A percentile compares a stretch with the other conserved stretches of the same genome.
Evolutionary conservation across 2,888 invertebrate species (phyloP).

Genomic region (Parnassius smintheus): DNA sequence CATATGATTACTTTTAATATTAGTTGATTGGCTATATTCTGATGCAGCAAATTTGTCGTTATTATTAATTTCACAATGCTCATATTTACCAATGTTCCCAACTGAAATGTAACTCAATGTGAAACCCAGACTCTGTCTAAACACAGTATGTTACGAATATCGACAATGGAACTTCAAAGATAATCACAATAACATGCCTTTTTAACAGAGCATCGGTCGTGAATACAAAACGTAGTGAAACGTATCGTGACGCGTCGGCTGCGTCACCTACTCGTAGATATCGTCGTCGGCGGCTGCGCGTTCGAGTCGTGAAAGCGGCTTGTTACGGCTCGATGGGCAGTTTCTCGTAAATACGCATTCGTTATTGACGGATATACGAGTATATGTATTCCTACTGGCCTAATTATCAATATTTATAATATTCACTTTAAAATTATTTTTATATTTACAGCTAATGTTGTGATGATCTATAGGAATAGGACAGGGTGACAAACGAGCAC

Average conservation of each 20-base stretch:
- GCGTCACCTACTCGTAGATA: slow-evolving; percentile 52
- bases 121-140: too few species aligned
- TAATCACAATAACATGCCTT: slow-evolving; percentile 12
- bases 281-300: slow-evolving; percentile 34
- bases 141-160: not conserved
- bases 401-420: not conserved
- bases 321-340: slow-evolving; percentile 69
- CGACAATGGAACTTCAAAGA: slow-evolving; percentile 5
- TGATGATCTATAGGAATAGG: too few species aligned
- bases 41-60: too few species aligned
- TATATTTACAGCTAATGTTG: too few species aligned
- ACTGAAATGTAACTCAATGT: too few species aligned
- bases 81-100: too few species aligned
- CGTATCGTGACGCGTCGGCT: slow-evolving; percentile 56
- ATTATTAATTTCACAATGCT: too few species aligned
- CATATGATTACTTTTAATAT: too few species aligned
- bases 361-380: slow-evolving; percentile 26
- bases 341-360: slow-evolving; percentile 53
- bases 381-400: slow-evolving; percentile 21
- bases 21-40: too few species aligned
- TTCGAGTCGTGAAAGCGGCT: slow-evolving; percentile 61
- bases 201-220: slow-evolving; percentile 26
- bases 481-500: too few species aligned
- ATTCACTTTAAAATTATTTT: not conserved
- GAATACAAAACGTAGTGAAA: slow-evolving; percentile 49